These are phyloP conservation scores for Bembecia ichneumoniformis DNA, from an alignment of 2,888 invertebrate genomes.

Conservation along the genomic window DNA sequence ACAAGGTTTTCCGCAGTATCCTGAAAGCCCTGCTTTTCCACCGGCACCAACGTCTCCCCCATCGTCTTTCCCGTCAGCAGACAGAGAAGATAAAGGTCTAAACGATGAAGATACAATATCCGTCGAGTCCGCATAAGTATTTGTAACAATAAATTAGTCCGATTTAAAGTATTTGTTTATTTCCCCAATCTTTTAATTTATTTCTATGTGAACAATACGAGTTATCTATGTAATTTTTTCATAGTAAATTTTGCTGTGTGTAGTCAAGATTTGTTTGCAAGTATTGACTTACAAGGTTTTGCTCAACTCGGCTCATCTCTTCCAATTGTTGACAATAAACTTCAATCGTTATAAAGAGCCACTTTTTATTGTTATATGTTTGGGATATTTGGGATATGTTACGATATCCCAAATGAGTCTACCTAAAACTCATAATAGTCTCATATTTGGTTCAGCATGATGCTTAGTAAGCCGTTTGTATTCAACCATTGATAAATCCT, in stretches of 20 bases:
- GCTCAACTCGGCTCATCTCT: too few relatives aligned
- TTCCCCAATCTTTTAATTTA: not conserved
- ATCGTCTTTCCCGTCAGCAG: constrained; percentile 31
- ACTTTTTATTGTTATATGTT: too few relatives aligned
- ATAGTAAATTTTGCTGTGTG: not conserved
- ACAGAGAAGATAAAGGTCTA: constrained; percentile 33
- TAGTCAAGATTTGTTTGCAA: too few relatives aligned
- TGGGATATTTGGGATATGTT: too few relatives aligned
- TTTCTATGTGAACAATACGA: not conserved
- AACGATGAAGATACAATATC: constrained; percentile 60
- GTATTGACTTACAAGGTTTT: too few relatives aligned
- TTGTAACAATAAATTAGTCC: not conserved
- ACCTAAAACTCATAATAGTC: too few relatives aligned
- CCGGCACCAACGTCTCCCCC: constrained; percentile 31
- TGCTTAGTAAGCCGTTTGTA: too few relatives aligned
- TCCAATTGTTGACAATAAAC: too few relatives aligned
- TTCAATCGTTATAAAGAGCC: too few relatives aligned
- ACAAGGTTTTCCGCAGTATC: constrained; percentile 17
- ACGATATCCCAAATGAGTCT: too few relatives aligned
- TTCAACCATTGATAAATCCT: too few relatives aligned
- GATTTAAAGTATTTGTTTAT: not conserved
- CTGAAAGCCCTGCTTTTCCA: constrained; percentile 19
- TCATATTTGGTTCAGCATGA: too few relatives aligned
- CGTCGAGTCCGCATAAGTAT: constrained; percentile 50
- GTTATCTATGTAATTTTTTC: not conserved